Evolutionary conservation across 2,113 vertebrate genomes (phyloP), one percentile per base, ranked within the genome.

Genomic region (Paramisgurnus dabryanus): DNA sequence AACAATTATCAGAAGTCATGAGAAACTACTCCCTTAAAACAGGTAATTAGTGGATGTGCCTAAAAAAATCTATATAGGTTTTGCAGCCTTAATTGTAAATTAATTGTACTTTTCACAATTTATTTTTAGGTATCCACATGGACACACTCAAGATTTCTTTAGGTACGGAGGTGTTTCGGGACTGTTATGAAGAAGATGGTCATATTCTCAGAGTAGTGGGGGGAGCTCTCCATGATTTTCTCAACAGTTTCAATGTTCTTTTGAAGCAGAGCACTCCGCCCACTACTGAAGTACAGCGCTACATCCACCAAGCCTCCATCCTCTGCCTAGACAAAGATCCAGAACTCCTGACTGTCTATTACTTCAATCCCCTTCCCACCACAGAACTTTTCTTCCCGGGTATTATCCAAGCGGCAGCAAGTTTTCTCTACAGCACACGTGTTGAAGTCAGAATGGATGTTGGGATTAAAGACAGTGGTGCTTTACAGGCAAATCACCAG

Each of bases 191-290:
- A 89, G 97, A 99, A 89, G 97, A 98, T 67, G 92, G 95, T 78
- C 95, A 97, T 82, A 95, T 98, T 89, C 88, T 99, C 53, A 92
- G 92, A 7, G 96, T 96, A 86, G 96, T 99, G 71, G 97, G 96
- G 82, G 97, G 97, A 77, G 97, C 96, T 0, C 95, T 99, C 18
- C 96, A 98, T 17, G 96, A 99, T 90, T 99, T 99, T 88, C 91
- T 99, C 83, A 99, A 99, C 87, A 99, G 98, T 88, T 98, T 99
- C 89, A 96, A 96, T 74, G 96, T 97, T 75, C 93, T 99, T 79
- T 88, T 99, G 87, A 98, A 96, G 84, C 96, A 98, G 85, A 95
- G 95, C 85, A 63, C 84, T 88, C 86, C 86, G 79, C 88, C 93
- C 66, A 87, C 80, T 66, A 80, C 84, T 0, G 89, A 86, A 66